Percentiles rank a stretch among this genome's conserved stretches.
Evolutionary conservation across 2,888 invertebrate species (phyloP).

Genomic region (Asteroscopus sphinx): DNA sequence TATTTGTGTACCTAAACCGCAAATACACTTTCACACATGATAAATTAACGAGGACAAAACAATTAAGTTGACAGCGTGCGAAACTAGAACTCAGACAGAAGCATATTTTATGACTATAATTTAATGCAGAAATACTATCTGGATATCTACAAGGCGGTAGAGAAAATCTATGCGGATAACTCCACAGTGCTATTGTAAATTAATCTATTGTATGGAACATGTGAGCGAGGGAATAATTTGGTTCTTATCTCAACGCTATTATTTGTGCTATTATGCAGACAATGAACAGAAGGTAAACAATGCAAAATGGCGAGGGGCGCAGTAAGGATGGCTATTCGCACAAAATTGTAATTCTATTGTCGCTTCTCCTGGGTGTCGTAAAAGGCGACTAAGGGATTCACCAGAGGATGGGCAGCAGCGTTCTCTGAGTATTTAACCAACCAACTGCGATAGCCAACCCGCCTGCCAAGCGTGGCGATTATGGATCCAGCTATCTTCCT

Average conservation of each 20-base stretch:
- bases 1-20: background rate
- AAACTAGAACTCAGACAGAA: conserved; percentile 21
- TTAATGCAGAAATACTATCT: conserved; percentile 36
- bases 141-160: conserved; percentile 34
- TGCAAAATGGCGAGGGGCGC: conserved; percentile 30
- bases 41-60: conserved; percentile 29
- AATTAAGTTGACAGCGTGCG: conserved; percentile 42
- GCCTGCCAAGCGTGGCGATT: too few species aligned
- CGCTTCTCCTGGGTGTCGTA: too few species aligned
- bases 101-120: conserved; percentile 22
- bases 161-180: conserved; percentile 33
- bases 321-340: conserved; percentile 31
- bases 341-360: conserved; percentile 19
- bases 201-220: conserved; percentile 35
- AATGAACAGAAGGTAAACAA: conserved; percentile 48
- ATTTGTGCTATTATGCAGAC: conserved; percentile 39
- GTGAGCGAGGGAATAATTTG: conserved; percentile 53
- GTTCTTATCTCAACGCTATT: conserved; percentile 44
- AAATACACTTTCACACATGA: conserved; percentile 8
- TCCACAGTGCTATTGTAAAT: conserved; percentile 35
- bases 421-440: too few species aligned
- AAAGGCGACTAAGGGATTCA: too few species aligned
- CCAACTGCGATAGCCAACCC: too few species aligned
- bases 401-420: too few species aligned
- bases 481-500: too few species aligned